These are phyloP conservation scores for Chamaea fasciata DNA, from an alignment of 2,113 vertebrate genomes.

Conservation along the genomic window DNA sequence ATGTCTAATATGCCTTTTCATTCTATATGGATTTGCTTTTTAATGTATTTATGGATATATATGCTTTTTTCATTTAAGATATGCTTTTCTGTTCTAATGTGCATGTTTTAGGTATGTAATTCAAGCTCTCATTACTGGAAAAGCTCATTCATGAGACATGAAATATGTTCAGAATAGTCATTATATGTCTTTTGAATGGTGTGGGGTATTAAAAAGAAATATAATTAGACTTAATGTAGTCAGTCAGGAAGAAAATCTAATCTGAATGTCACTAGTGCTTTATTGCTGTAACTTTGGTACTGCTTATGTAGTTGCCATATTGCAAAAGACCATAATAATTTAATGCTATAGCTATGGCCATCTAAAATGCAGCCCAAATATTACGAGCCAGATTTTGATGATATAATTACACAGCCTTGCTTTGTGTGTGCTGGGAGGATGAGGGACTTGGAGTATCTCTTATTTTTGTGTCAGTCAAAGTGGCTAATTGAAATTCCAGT, in stretches of 20 bases:
- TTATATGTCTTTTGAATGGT: slow-evolving; percentile 36
- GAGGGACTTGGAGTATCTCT: not conserved
- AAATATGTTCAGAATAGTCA: slow-evolving; percentile 21
- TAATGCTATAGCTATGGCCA: not conserved
- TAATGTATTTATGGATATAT: not conserved
- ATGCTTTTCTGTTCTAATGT: not conserved
- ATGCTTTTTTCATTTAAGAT: not conserved
- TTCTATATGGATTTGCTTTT: not conserved
- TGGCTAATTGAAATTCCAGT: not conserved
- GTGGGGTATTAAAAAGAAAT: slow-evolving; percentile 29
- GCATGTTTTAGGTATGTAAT: slow-evolving; percentile 53
- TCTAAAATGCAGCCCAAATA: not conserved
- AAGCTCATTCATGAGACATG: not conserved
- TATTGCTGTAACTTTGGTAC: slow-evolving; percentile 35
- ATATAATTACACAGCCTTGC: not conserved
- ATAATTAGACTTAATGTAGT: slow-evolving; percentile 47
- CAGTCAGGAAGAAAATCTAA: slow-evolving; percentile 47
- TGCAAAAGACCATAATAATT: slow-evolving; percentile 17
- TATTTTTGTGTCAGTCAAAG: not conserved
- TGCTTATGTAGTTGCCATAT: slow-evolving; percentile 3
- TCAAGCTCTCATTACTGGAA: slow-evolving; percentile 12
- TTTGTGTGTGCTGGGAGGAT: not conserved
- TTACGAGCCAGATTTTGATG: not conserved
- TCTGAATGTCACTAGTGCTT: slow-evolving; percentile 34
- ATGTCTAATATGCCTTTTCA: not conserved